Evolutionary conservation across 2,797 vertebrate genomes (phyloP), one percentile per base, ranked within the genome.

Genomic region (Eospalax fontanierii): DNA sequence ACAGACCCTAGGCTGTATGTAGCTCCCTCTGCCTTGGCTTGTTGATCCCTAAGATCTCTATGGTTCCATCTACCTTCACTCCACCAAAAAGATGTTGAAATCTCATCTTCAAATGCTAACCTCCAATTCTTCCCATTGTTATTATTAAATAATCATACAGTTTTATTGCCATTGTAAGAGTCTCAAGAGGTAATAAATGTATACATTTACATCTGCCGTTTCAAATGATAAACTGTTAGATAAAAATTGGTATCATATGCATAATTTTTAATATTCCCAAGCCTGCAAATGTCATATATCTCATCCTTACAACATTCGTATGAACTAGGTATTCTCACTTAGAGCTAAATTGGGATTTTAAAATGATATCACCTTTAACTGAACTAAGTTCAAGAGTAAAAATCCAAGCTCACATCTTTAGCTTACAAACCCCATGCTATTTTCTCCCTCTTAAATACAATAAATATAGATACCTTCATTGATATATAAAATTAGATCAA

Each of bases 381-480:
- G 3, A 89, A 59, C 6, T 89, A 66, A n/a, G 54, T 83, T 93
- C 46, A 68, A 81, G 30, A 93, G 68, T 76, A 40, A 95, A 46
- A 21, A 92, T 74, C 54, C 14, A 95, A 88, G 35, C 4, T 68
- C 12, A 81, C 0, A 9, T 82, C 12, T 81, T 86, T 87, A 63
- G 63, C 28, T 76, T 59, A 9, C 6, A 28, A 93, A 92, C 4
- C 30, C 28, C 2, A 38, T 43, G 38, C 21, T 81, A 71, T 78
- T 91, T 87, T 66, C 80, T 59, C 66, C 6, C 40, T 80, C 30
- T 93, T 26, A 38, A 38, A 79, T 15, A 70, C 43, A 50, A 11
- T 50, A 50, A 50, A 50, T 50, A 11, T 11, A 50, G 46, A 50
- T 50, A 50, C 46, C 46, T 50, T 50, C 46, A 50, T 11, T 50